Conservation (phyloP, 2,113 vertebrate genomes). For the Channa argus region DNA sequence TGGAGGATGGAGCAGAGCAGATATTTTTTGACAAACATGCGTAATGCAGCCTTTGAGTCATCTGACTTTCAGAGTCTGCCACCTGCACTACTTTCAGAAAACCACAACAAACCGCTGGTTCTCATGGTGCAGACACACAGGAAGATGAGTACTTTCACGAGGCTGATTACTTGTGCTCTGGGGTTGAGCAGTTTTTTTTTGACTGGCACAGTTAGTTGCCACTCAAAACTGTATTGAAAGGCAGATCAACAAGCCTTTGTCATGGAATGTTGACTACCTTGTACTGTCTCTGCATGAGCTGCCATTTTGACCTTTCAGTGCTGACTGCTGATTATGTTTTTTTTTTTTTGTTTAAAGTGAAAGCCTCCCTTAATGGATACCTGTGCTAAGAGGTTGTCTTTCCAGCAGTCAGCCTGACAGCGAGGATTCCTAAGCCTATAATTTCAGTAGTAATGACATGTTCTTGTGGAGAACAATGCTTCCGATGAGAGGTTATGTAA, state of each 20-base stretch:
- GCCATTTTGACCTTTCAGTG: conserved; percentile 19
- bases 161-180: conserved; percentile 17
- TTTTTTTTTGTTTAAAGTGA: not conserved
- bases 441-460: conserved; percentile 4
- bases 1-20: conserved; percentile 22
- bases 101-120: not conserved
- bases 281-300: not conserved
- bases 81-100: conserved; percentile 17
- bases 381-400: conserved; percentile 16
- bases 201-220: conserved; percentile 1
- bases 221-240: conserved; percentile 44
- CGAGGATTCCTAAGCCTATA: not conserved
- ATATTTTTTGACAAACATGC: conserved; percentile 39
- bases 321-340: conserved; percentile 21
- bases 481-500: conserved; percentile 1
- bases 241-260: conserved; percentile 25
- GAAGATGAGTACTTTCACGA: not conserved
- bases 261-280: not conserved
- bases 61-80: conserved; percentile 17
- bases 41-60: conserved; percentile 44
- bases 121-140: not conserved
- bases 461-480: not conserved
- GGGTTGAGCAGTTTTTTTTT: not conserved
- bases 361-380: conserved; percentile 5
- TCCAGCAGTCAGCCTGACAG: conserved; percentile 1